These are phyloP conservation scores for Microctenopoma stevenorrisi DNA, from an alignment of 2,797 vertebrate genomes.

Conservation along the genomic window DNA sequence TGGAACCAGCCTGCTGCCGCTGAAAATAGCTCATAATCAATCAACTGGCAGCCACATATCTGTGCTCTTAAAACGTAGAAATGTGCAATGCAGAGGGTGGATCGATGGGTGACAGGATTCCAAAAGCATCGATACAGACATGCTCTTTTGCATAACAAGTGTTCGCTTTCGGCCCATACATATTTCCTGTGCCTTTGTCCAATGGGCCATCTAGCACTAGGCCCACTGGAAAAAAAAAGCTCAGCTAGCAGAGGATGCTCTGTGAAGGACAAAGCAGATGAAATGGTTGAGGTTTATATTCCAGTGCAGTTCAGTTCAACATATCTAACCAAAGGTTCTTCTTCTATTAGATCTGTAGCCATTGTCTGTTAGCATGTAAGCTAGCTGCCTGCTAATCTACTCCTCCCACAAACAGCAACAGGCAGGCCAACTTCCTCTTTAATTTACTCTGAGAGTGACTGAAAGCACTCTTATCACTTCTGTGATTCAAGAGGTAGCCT, in stretches of 20 bases:
- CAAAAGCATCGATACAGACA: conserved; percentile 77
- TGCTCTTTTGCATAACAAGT: conserved; percentile 79
- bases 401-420: conserved; percentile 44
- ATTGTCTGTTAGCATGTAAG: conserved; percentile 28
- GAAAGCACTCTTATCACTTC: conserved; percentile 46
- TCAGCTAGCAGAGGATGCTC: conserved; percentile 67
- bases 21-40: conserved; percentile 81
- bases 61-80: conserved; percentile 81
- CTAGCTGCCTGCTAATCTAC: conserved; percentile 33
- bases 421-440: conserved; percentile 61
- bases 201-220: conserved; percentile 42
- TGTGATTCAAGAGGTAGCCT: conserved; percentile 29
- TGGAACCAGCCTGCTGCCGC: conserved; percentile 67
- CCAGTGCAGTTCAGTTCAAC: conserved; percentile 1
- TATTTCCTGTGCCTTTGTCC: conserved; percentile 75
- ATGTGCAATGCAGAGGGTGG: conserved; percentile 75
- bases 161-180: conserved; percentile 60
- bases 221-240: conserved; percentile 67
- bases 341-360: conserved; percentile 9
- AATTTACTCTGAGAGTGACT: conserved; percentile 30
- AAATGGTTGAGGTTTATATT: conserved; percentile 32
- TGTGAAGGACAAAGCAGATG: conserved; percentile 71
- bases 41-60: conserved; percentile 82
- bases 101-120: conserved; percentile 79
- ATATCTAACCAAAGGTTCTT: background rate